Percentiles rank a stretch among this genome's conserved stretches.
phyloP scores from a whole-genome alignment of 2,113 vertebrate genomes.

The Elaphurus davidianus region DNA sequence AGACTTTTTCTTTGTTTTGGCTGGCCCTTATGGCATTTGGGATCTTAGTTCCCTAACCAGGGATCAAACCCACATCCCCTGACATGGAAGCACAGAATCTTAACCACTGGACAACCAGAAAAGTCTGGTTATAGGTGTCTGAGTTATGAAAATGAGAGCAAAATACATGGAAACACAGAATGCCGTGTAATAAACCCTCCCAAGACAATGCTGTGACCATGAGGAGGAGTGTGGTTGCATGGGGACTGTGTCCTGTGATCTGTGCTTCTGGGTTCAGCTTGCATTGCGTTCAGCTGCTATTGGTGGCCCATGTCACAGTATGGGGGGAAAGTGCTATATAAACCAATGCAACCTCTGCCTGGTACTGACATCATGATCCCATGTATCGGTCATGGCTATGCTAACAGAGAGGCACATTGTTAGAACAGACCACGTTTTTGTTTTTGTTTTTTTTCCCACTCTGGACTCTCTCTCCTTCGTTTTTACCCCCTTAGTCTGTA shows the following conservation, averaged over 20 bases:
- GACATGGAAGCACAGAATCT: background rate
- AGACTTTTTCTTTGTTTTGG: background rate
- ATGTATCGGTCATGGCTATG: accelerated
- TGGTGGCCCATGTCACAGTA: background rate
- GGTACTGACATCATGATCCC: accelerated
- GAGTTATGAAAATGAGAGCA: background rate
- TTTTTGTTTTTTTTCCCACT: background rate
- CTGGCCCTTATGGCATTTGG: background rate
- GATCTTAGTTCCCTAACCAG: background rate
- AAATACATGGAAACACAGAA: background rate
- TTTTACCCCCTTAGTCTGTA: background rate
- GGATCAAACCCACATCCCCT: background rate
- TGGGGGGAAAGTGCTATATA: accelerated
- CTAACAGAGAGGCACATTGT: background rate
- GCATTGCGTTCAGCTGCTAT: background rate
- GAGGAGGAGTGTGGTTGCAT: accelerated
- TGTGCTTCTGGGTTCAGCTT: background rate
- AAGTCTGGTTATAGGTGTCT: background rate
- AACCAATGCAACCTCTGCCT: accelerated
- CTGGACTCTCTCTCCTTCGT: background rate
- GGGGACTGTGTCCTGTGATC: background rate
- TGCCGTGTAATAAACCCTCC: accelerated
- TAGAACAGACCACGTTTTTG: accelerated
- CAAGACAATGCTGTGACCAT: accelerated
- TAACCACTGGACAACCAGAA: background rate